Base-by-base conservation (phyloP, 2,888 invertebrate species). In the Entomobrya multifasciata region DNA sequence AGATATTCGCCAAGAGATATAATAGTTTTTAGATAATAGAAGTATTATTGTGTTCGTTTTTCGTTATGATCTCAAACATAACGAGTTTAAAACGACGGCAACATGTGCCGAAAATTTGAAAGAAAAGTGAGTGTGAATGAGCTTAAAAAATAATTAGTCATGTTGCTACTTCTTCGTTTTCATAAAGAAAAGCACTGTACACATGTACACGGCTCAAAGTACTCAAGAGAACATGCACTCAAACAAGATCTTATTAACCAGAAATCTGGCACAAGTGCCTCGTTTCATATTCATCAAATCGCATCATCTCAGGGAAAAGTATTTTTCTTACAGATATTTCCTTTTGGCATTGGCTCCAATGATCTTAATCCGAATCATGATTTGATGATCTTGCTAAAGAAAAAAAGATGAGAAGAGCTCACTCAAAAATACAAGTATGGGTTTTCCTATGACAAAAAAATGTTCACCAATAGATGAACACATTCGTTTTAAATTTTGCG, bases 181-280 rank as follows among this genome's bases (percentile, higher is more conserved):
- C n/a, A n/a, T n/a, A n/a, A 17, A 20, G 17, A 17, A 20, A 17
- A 55, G 1, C n/a, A n/a, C 8, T 41, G 44, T 20, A 67, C 36
- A 17, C 30, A 27, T n/a, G 49, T n/a, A 52, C 11, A 27, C 13
- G 49, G 27, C 8, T n/a, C 6, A n/a, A 44, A 15, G 11, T 4
- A 67, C n/a, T 49, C 8, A 8, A 15, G 6, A n/a, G 60, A 11
- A 11, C 27, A 25, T 60, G 27, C 72, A 27, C 49, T 76, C 27
- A 55, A 52, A 30, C 11, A 22, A 36, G n/a, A 20, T 25, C 1
- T 25, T 74, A 52, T 60, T 52, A 52, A 17, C 65, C 65, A 70
- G 55, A 81, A 81, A 70, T 70, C 70, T 81, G 70, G 70, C 80
- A 70, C 80, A 81, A 81, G 80, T 70, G 80, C 49, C 80, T 81